These are phyloP conservation scores for Condylostylus longicornis DNA, from an alignment of 1,140 invertebrate species.

Conservation along the genomic window DNA sequence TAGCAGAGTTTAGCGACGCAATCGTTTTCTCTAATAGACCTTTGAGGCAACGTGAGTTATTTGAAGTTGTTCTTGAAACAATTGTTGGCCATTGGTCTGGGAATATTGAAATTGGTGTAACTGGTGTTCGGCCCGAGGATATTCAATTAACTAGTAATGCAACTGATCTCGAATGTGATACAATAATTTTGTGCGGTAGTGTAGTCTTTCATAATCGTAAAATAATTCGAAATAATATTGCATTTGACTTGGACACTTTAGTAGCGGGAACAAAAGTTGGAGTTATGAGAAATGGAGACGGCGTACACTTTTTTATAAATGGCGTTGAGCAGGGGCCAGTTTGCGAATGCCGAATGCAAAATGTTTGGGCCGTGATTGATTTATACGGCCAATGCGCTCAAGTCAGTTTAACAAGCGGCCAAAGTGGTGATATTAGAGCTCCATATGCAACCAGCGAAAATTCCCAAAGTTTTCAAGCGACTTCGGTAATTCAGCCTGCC, in stretches of 20 bases:
- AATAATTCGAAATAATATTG: slow-evolving; percentile 66
- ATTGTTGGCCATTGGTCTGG: slow-evolving; percentile 87
- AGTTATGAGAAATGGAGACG: slow-evolving; percentile 75
- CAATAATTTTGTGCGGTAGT: slow-evolving; percentile 78
- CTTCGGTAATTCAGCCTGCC: slow-evolving; percentile 26
- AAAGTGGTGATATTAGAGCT: slow-evolving; percentile 21
- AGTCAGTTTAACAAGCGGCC: slow-evolving; percentile 42
- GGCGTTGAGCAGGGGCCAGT: slow-evolving; percentile 80
- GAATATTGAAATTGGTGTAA: slow-evolving; percentile 76
- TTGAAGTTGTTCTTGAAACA: slow-evolving; percentile 80
- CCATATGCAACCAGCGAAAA: slow-evolving; percentile 32
- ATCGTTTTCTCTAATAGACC: slow-evolving; percentile 82
- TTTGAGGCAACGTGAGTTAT: slow-evolving; percentile 76
- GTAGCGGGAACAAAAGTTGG: slow-evolving; percentile 61
- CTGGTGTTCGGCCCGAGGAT: slow-evolving; percentile 73
- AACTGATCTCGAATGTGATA: slow-evolving; percentile 81
- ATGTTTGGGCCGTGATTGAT: slow-evolving; percentile 88
- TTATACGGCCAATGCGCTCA: slow-evolving; percentile 88
- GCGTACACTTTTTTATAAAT: slow-evolving; percentile 79
- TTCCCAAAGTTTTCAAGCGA: slow-evolving; percentile 30
- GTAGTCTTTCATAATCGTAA: slow-evolving; percentile 70
- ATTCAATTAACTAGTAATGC: slow-evolving; percentile 76
- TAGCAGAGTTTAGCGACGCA: slow-evolving; percentile 87
- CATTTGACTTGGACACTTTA: slow-evolving; percentile 67
- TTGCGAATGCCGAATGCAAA: slow-evolving; percentile 62